These are phyloP conservation scores for Myotis lucifugus DNA, from an alignment of 2,113 vertebrate genomes.

Conservation along the genomic window DNA sequence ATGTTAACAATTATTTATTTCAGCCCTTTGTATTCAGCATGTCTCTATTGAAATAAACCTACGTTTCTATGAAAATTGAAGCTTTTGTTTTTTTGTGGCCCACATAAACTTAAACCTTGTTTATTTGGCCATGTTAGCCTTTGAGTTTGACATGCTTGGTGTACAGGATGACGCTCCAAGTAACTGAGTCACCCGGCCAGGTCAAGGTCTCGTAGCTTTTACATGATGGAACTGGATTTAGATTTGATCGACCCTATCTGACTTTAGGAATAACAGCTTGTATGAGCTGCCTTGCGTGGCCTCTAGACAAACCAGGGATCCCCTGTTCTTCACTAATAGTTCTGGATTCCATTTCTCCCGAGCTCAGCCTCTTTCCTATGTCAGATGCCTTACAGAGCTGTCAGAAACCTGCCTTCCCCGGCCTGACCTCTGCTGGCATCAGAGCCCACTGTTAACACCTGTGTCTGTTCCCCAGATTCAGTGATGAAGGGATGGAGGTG, in stretches of 20 bases:
- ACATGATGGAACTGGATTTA: neutral
- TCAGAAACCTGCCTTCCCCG: neutral
- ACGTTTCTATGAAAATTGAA: too few species aligned
- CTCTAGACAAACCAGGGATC: neutral
- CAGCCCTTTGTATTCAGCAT: too few species aligned
- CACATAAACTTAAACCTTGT: too few species aligned
- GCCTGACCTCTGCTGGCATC: neutral
- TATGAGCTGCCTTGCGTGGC: neutral
- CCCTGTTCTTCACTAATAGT: neutral
- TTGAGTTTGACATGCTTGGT: neutral
- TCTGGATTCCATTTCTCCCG: neutral
- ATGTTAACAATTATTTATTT: too few species aligned
- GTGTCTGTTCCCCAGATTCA: slow-evolving; percentile 87
- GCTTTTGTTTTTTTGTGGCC: too few species aligned
- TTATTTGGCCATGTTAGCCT: too few species aligned
- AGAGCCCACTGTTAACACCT: neutral
- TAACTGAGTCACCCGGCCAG: neutral
- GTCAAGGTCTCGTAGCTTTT: neutral
- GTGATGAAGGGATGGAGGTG: slow-evolving; percentile 99
- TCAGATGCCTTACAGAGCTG: neutral
- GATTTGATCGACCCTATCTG: neutral
- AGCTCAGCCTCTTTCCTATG: neutral
- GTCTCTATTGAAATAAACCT: too few species aligned
- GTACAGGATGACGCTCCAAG: neutral
- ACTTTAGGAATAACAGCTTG: neutral